Conservation (phyloP, 2,888 invertebrate species). For the Bombyx huttoni region DNA sequence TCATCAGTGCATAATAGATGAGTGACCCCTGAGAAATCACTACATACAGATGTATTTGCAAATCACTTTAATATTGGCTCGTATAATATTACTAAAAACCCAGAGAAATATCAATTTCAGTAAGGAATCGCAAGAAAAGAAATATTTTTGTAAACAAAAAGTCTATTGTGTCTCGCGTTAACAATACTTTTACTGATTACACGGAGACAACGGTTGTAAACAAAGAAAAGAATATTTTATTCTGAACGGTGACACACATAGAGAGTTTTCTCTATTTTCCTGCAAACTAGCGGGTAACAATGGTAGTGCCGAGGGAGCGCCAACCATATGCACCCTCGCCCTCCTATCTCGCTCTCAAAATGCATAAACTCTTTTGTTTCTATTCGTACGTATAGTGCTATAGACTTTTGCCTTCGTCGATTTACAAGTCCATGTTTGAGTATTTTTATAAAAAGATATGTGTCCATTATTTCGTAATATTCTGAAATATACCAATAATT, state of each 20-base stretch:
- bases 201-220: constrained; percentile 44
- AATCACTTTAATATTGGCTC: too few species aligned
- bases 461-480: not conserved
- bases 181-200: constrained; percentile 54
- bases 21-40: too few species aligned
- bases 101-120: not conserved
- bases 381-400: constrained; percentile 4
- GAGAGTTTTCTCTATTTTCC: constrained; percentile 61
- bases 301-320: constrained; percentile 30
- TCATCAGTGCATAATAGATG: too few species aligned
- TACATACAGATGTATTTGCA: not conserved
- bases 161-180: constrained; percentile 40
- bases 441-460: not conserved
- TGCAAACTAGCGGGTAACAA: constrained; percentile 61
- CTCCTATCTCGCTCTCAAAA: constrained; percentile 39
- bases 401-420: constrained; percentile 4
- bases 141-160: constrained; percentile 19
- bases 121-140: constrained; percentile 6
- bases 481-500: not conserved
- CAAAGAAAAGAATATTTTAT: constrained; percentile 63
- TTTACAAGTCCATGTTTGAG: not conserved
- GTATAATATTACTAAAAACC: not conserved
- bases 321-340: constrained; percentile 35
- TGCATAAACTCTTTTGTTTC: constrained; percentile 25
- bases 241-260: constrained; percentile 56